A percentile compares a stretch with the other conserved stretches of the same genome.
Conservation (phyloP, 1,140 invertebrate genomes). For the Ostrea denselamellosa region DNA sequence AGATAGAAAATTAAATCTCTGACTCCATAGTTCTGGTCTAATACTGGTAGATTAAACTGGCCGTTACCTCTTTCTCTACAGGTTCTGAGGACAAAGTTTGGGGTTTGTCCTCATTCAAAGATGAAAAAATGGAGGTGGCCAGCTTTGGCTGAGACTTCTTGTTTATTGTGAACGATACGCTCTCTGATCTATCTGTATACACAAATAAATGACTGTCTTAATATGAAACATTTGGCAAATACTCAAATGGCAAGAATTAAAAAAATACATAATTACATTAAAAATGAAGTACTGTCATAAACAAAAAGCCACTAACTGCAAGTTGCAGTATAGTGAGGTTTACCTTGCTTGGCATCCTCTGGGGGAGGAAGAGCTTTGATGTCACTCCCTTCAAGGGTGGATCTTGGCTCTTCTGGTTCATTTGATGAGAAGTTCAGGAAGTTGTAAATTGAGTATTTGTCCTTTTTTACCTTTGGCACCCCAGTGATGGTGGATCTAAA, state of each 20-base stretch:
- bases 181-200: constrained; percentile 26
- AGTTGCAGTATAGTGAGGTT: too few species aligned
- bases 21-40: too few species aligned
- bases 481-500: constrained; percentile 75
- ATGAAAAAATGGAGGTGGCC: constrained; percentile 2
- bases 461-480: constrained; percentile 80
- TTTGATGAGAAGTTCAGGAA: constrained; percentile 81
- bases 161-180: constrained; percentile 19
- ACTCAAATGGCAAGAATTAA: too few species aligned
- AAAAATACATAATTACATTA: too few species aligned
- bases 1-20: too few species aligned
- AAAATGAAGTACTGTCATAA: too few species aligned
- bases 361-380: constrained; percentile 26
- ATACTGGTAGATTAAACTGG: too few species aligned
- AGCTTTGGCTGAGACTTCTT: not conserved
- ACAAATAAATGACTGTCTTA: constrained; percentile 36
- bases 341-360: not conserved
- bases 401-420: constrained; percentile 7
- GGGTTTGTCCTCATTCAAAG: constrained; percentile 24
- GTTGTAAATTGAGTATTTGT: constrained; percentile 88
- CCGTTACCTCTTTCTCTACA: constrained; percentile 1
- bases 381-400: not conserved
- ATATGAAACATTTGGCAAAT: too few species aligned
- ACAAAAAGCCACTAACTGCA: too few species aligned
- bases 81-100: constrained; percentile 9